Conservation (phyloP, 2,888 invertebrate genomes). For the Acanthococcus lagerstroemiae region DNA sequence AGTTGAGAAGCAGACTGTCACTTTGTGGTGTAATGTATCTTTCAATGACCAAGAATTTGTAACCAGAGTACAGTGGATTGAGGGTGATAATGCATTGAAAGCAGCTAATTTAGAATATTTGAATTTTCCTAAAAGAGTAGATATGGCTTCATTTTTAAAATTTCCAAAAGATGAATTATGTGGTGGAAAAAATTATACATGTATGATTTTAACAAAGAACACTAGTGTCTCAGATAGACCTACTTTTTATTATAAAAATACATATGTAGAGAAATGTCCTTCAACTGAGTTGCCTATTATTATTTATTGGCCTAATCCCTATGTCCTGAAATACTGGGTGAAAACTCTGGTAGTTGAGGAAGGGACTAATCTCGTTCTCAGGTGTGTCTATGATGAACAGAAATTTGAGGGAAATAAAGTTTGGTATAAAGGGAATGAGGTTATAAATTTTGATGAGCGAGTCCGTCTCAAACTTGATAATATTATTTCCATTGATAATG, state of each 20-base stretch:
- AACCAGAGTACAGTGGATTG: neutral
- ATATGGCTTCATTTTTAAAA: constrained; percentile 3
- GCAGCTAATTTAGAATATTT: constrained; percentile 2
- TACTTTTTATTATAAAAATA: neutral
- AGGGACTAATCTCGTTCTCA: neutral
- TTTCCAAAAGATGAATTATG: constrained; percentile 9
- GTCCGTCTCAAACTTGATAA: too few species aligned
- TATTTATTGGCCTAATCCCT: neutral
- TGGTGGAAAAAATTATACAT: neutral
- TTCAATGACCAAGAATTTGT: constrained; percentile 7
- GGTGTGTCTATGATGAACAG: neutral
- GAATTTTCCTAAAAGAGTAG: constrained; percentile 1
- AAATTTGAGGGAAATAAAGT: neutral
- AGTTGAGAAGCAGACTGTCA: neutral
- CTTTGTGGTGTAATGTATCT: constrained; percentile 6
- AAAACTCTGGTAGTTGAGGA: neutral
- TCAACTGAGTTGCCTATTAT: neutral
- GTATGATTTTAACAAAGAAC: neutral
- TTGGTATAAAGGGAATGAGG: neutral
- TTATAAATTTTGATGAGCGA: neutral
- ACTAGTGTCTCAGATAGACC: too few species aligned
- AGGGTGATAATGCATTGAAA: neutral
- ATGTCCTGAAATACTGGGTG: neutral
- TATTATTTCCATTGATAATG: neutral
- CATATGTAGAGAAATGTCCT: neutral